Conservation (phyloP, 2,888 invertebrate species). For the Pandemis cinnamomeana region DNA sequence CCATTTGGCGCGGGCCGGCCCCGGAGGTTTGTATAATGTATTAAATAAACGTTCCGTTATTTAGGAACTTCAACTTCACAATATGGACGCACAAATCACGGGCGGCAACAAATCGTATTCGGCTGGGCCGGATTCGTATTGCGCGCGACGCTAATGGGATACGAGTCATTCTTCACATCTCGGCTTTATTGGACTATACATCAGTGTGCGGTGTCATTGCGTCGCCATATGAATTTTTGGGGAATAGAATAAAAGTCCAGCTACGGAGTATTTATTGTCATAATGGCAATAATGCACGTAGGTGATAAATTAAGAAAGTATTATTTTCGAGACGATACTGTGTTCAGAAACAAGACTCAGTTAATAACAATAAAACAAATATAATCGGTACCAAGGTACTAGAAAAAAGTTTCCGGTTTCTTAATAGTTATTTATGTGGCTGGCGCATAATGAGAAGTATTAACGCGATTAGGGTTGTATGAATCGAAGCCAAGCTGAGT, state of each 20-base stretch:
- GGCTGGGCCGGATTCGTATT: conserved; percentile 66
- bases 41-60: conserved; percentile 54
- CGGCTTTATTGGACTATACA: conserved; percentile 73
- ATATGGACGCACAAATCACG: conserved; percentile 68
- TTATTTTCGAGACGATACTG: not conserved
- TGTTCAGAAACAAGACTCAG: too few species aligned
- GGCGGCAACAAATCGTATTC: conserved; percentile 69
- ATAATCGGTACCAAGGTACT: too few species aligned
- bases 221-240: conserved; percentile 34
- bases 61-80: conserved; percentile 61
- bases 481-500: too few species aligned
- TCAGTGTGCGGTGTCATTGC: conserved; percentile 50
- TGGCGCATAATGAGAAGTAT: too few species aligned
- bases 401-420: too few species aligned
- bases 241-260: conserved; percentile 16
- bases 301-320: not conserved
- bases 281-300: not conserved
- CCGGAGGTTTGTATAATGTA: conserved; percentile 27
- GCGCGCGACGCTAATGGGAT: conserved; percentile 76
- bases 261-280: not conserved
- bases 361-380: too few species aligned
- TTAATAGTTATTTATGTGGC: too few species aligned
- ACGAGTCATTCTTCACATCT: conserved; percentile 73
- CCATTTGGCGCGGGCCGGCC: conserved; percentile 22
- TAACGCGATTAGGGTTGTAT: too few species aligned